Conservation (phyloP, 2,888 invertebrate species). For the Nomada ferruginata region DNA sequence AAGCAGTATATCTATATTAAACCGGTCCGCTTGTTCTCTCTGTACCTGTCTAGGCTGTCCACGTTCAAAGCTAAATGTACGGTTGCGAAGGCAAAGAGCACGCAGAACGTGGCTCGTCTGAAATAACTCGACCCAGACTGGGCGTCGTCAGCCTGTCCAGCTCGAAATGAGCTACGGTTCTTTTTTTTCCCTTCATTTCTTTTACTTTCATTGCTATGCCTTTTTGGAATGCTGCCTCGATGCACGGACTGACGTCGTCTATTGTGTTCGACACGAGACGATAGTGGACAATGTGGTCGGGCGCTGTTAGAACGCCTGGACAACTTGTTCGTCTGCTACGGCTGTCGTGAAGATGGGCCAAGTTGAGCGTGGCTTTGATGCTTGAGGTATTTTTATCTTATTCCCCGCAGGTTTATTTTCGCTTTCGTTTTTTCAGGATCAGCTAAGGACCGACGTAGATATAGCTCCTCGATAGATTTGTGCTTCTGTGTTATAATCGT, state of each 20-base stretch:
- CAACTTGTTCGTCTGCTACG: neutral
- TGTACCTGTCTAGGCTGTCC: slow-evolving; percentile 66
- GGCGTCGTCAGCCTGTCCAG: slow-evolving; percentile 72
- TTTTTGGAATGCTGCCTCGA: slow-evolving; percentile 7
- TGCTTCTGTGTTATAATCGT: too few relatives aligned
- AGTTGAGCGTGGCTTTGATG: too few relatives aligned
- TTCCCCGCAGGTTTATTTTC: too few relatives aligned
- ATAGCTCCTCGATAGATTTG: too few relatives aligned
- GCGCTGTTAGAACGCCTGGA: neutral
- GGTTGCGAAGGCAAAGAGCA: slow-evolving; percentile 55
- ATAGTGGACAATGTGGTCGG: slow-evolving; percentile 15
- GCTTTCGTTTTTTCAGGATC: too few relatives aligned
- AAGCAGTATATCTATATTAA: slow-evolving; percentile 65
- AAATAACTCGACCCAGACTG: slow-evolving; percentile 74
- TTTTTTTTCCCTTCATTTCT: slow-evolving; percentile 18
- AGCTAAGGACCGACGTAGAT: too few relatives aligned
- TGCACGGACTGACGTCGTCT: slow-evolving; percentile 36
- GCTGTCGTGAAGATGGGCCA: too few relatives aligned
- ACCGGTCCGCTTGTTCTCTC: slow-evolving; percentile 61
- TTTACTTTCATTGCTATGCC: neutral
- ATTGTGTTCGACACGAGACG: slow-evolving; percentile 47
- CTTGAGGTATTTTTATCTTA: too few relatives aligned
- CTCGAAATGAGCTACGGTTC: slow-evolving; percentile 70
- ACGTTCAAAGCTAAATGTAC: slow-evolving; percentile 59
- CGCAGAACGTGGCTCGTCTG: slow-evolving; percentile 63